Conservation (phyloP, 1,140 invertebrate genomes). For the Ylistrum balloti region DNA sequence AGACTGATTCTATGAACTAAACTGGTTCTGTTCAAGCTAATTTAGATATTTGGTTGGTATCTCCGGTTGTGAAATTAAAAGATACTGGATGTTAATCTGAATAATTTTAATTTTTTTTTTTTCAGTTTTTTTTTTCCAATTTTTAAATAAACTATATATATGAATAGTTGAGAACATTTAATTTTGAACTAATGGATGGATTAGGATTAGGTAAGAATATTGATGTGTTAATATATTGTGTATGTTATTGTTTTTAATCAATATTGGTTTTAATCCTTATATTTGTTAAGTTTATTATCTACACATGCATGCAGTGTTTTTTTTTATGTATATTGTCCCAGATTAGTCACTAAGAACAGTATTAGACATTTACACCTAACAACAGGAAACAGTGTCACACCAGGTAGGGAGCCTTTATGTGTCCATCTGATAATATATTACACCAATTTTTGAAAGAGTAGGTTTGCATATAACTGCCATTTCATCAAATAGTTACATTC, state of each 20-base stretch:
- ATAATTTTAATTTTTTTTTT: background rate
- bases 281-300: conserved; percentile 6
- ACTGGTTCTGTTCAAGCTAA: too few species aligned
- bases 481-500: too few species aligned
- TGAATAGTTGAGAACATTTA: background rate
- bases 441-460: background rate
- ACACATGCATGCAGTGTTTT: background rate
- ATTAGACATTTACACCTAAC: background rate
- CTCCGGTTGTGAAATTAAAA: background rate
- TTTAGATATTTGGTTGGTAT: background rate
- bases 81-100: background rate
- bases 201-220: background rate
- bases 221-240: background rate
- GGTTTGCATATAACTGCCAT: background rate
- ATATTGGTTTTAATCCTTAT: background rate
- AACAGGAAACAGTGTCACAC: background rate
- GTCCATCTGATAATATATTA: background rate
- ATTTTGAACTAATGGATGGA: background rate
- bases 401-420: background rate
- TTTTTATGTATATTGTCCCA: background rate
- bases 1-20: too few species aligned
- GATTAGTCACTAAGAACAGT: background rate
- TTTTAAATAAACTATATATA: background rate
- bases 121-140: too few species aligned
- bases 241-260: background rate